Percentiles rank a stretch among this genome's conserved stretches.
phyloP scores from a whole-genome alignment of 2,888 invertebrate species.

The Drosophila engyochracea region DNA sequence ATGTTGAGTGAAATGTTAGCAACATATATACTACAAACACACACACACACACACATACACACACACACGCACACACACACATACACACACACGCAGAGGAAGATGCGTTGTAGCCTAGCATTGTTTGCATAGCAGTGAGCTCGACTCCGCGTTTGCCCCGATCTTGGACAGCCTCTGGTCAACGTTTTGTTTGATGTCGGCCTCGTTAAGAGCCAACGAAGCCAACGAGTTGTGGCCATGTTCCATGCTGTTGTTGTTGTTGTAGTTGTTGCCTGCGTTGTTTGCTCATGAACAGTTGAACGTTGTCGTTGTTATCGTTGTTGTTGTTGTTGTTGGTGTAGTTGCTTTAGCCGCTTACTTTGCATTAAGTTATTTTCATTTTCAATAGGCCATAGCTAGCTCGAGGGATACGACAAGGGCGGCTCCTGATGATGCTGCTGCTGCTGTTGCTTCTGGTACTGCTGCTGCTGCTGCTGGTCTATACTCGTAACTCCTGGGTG shows the following conservation, averaged over 20 bases:
- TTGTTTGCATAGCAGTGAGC: constrained; percentile 79
- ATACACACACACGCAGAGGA: constrained; percentile 5
- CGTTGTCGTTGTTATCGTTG: constrained; percentile 39
- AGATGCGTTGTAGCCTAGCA: constrained; percentile 64
- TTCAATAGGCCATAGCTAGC: constrained; percentile 76
- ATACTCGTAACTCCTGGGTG: constrained; percentile 47
- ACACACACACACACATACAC: constrained; percentile 27
- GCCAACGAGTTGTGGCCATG: constrained; percentile 79
- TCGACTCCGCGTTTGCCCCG: constrained; percentile 45
- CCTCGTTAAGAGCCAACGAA: constrained; percentile 83
- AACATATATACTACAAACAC: constrained; percentile 28
- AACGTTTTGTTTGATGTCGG: constrained; percentile 82
- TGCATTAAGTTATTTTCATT: constrained; percentile 81
- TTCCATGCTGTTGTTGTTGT: constrained; percentile 56
- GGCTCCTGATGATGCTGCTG: constrained; percentile 15
- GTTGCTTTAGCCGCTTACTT: constrained; percentile 69
- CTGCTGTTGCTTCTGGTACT: constrained; percentile 1
- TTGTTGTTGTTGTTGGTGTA: constrained; percentile 43
- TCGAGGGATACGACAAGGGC: constrained; percentile 33
- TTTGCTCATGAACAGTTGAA: constrained; percentile 78
- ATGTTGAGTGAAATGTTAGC: constrained; percentile 80
- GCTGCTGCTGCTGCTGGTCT: constrained; percentile 3
- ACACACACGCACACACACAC: constrained; percentile 26
- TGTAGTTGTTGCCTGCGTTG: constrained; percentile 46
- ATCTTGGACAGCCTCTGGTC: constrained; percentile 61